These are phyloP conservation scores for Scaptomyza caliginosa DNA, from an alignment of 2,888 invertebrate genomes.

Conservation along the genomic window DNA sequence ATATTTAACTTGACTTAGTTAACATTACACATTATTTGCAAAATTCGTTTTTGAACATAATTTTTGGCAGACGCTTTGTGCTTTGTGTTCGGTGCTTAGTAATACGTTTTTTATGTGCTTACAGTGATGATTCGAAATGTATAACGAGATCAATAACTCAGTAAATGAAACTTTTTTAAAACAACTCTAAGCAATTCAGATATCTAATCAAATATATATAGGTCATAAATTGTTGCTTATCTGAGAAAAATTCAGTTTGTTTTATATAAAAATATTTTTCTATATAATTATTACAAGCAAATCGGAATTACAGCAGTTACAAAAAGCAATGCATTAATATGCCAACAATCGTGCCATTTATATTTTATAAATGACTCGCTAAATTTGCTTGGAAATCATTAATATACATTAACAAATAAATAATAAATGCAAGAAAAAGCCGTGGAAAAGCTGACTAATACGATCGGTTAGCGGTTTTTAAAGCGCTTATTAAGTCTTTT, in stretches of 20 bases:
- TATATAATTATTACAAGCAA: too few species aligned
- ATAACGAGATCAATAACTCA: too few species aligned
- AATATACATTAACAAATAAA: background rate
- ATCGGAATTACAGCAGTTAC: background rate
- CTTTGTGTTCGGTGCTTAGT: constrained; percentile 20
- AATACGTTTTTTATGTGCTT: constrained; percentile 22
- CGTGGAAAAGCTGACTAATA: constrained; percentile 25
- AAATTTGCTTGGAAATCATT: background rate
- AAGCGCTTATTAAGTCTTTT: constrained; percentile 20
- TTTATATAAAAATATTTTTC: too few species aligned
- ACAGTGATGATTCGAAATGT: constrained; percentile 5
- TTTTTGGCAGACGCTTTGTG: constrained; percentile 41
- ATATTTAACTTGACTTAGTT: constrained; percentile 16
- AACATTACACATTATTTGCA: constrained; percentile 2
- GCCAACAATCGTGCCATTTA: constrained; percentile 3
- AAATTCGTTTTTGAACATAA: constrained; percentile 22
- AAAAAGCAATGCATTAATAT: constrained; percentile 7
- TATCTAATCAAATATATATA: too few species aligned
- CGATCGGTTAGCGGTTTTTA: constrained; percentile 26
- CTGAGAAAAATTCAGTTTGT: background rate
- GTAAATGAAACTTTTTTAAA: too few species aligned
- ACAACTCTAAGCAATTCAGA: too few species aligned
- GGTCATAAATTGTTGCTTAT: constrained; percentile 11
- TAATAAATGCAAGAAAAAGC: too few species aligned
- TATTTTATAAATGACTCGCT: background rate